A percentile compares a stretch with the other conserved stretches of the same genome.
These are phyloP conservation scores for Heliangelus exortis DNA, from an alignment of 2,797 vertebrate species.

Conservation along the genomic window DNA sequence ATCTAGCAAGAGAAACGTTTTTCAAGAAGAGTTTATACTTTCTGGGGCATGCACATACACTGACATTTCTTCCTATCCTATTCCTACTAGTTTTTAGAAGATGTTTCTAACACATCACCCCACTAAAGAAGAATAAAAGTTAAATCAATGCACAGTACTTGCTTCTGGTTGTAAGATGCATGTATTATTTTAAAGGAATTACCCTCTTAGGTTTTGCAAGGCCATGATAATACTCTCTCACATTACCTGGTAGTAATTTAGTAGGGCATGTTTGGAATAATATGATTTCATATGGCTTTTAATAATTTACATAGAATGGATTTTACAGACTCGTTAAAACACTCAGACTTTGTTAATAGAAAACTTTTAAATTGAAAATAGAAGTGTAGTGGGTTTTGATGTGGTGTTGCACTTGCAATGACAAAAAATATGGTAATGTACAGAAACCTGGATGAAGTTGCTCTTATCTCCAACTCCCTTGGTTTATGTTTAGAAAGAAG, in stretches of 20 bases:
- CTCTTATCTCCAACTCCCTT: not conserved
- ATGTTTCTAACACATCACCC: not conserved
- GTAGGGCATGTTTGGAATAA: not conserved
- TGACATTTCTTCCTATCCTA: not conserved
- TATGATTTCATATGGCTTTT: not conserved
- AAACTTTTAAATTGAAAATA: not conserved
- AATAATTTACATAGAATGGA: not conserved
- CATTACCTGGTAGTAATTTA: not conserved
- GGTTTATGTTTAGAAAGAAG: not conserved
- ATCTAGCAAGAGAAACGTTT: not conserved
- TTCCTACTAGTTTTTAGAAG: not conserved
- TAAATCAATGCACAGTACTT: not conserved
- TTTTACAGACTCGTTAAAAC: not conserved
- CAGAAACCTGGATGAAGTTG: not conserved
- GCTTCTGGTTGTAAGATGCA: not conserved
- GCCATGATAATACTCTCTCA: not conserved
- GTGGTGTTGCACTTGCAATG: not conserved
- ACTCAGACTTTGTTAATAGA: not conserved
- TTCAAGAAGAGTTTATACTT: not conserved
- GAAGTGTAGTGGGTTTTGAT: not conserved
- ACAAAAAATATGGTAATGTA: not conserved
- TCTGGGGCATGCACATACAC: not conserved
- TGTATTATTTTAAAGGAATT: not conserved
- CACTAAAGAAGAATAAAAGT: not conserved
- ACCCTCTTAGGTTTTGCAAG: not conserved